Evolutionary conservation across 1,140 invertebrate species (phyloP).

Genomic region (Bombus balteatus): DNA sequence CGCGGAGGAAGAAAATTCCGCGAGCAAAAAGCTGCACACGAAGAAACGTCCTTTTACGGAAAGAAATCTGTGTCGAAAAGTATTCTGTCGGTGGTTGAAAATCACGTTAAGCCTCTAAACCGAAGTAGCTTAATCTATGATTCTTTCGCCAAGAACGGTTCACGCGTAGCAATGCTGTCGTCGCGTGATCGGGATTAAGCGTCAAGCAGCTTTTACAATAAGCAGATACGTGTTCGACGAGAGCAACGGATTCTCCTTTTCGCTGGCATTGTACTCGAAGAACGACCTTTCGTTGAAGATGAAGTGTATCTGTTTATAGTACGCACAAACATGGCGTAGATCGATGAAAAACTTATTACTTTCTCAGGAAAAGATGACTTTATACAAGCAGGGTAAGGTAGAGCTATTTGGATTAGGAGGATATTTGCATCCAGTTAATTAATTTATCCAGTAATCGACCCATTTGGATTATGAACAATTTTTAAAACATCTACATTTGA

Average conservation of each 20-base stretch:
- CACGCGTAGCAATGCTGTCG: constrained; percentile 1
- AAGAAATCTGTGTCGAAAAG: not conserved
- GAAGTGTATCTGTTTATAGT: not conserved
- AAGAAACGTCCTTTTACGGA: not conserved
- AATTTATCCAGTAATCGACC: not conserved
- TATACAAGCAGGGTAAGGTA: not conserved
- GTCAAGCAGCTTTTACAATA: constrained; percentile 26
- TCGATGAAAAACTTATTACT: not conserved
- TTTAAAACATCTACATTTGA: no score
- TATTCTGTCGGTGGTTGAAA: not conserved
- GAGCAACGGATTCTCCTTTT: not conserved
- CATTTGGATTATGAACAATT: no score
- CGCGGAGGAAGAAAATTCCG: not conserved
- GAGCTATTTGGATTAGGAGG: not conserved
- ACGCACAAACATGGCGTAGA: not conserved
- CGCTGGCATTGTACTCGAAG: no score
- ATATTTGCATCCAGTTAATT: not conserved
- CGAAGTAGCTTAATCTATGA: constrained; percentile 29
- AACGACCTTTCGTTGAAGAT: not conserved
- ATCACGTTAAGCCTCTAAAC: not conserved
- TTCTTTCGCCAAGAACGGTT: not conserved
- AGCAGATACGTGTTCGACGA: constrained; percentile 2
- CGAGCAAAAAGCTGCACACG: not conserved
- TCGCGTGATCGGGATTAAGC: constrained; percentile 18
- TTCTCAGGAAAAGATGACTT: not conserved